These are phyloP conservation scores for Sinohyriopsis cumingii DNA, from an alignment of 2,888 invertebrate species.

Conservation along the genomic window DNA sequence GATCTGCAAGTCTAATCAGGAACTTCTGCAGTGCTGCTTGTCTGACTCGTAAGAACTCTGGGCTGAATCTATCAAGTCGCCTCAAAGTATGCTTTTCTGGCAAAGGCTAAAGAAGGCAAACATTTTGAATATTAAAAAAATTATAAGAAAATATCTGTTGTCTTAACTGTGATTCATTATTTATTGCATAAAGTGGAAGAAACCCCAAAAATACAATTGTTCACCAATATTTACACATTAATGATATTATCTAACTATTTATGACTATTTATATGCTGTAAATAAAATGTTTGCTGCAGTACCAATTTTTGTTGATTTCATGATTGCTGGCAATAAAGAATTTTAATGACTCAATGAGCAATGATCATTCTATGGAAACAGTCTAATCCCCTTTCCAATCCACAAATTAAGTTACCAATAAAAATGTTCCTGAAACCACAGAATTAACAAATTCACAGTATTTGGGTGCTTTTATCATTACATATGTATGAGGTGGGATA, in stretches of 20 bases:
- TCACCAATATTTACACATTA: conserved; percentile 5
- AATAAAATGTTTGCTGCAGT: no score
- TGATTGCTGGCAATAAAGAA: no score
- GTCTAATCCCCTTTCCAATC: no score
- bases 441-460: no score
- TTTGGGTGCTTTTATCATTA: no score
- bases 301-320: no score
- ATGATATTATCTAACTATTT: not conserved
- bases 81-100: conserved; percentile 82
- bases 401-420: no score
- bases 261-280: no score
- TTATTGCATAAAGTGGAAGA: not conserved
- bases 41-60: conserved; percentile 80
- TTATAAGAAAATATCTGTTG: not conserved
- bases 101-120: conserved; percentile 76
- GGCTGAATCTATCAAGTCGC: conserved; percentile 81
- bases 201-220: not conserved
- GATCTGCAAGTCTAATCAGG: conserved; percentile 79
- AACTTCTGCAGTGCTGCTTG: conserved; percentile 81
- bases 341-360: no score
- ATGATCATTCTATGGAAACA: no score
- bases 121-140: not conserved
- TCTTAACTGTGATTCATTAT: not conserved
- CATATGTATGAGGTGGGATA: no score
- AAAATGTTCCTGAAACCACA: no score